A percentile compares a stretch with the other conserved stretches of the same genome.
Evolutionary conservation across 2,797 vertebrate genomes (phyloP).

Genomic region (Valencia hispanica): DNA sequence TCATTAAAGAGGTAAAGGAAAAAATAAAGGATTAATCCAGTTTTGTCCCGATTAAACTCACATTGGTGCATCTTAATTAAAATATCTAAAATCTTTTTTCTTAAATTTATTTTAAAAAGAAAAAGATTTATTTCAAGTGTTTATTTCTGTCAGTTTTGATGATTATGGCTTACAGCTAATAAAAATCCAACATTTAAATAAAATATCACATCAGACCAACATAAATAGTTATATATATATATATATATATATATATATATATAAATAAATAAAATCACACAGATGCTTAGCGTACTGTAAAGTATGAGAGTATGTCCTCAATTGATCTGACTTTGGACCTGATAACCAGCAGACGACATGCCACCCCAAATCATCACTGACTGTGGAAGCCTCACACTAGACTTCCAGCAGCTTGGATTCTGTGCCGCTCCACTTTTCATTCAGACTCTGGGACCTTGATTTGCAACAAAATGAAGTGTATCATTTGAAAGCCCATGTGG

Average conservation of each 20-base stretch:
- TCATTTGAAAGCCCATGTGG: background rate
- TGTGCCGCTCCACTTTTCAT: too few species aligned
- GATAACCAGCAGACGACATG: background rate
- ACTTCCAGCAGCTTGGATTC: background rate
- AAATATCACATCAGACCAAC: background rate
- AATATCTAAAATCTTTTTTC: background rate
- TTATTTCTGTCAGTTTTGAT: background rate
- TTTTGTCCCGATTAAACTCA: background rate
- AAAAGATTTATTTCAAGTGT: background rate
- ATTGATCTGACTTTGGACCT: background rate
- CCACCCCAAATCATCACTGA: background rate
- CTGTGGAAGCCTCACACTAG: background rate
- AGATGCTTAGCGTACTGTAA: background rate
- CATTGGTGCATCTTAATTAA: background rate
- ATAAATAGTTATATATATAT: background rate
- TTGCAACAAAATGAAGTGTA: too few species aligned
- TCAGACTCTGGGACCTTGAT: background rate
- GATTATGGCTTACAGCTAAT: background rate
- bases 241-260: background rate
- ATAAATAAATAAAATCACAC: too few species aligned
- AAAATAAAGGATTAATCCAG: background rate
- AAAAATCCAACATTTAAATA: background rate
- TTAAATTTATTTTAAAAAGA: background rate
- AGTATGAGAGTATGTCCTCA: too few species aligned
- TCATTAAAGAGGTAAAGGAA: background rate